Conservation (phyloP, 2,888 invertebrate species). For the Helobdella robusta region DNA sequence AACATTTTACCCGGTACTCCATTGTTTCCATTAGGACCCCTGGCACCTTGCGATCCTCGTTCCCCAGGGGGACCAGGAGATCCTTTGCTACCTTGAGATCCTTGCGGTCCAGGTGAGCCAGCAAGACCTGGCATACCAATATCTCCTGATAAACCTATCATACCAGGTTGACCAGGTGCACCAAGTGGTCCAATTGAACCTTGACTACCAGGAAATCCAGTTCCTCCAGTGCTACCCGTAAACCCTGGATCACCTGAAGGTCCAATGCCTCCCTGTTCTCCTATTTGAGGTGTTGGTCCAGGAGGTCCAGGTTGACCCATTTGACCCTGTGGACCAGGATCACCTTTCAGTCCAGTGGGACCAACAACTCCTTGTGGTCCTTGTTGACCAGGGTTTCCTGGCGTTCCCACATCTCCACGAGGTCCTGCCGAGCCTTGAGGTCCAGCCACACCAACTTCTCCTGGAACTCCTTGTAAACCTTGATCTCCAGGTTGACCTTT, state of each 20-base stretch:
- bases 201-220: constrained; percentile 20
- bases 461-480: constrained; percentile 12
- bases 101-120: constrained; percentile 28
- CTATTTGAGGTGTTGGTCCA: constrained; percentile 17
- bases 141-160: constrained; percentile 26
- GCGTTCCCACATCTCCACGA: constrained; percentile 9
- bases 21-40: constrained; percentile 28
- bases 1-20: no score
- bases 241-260: constrained; percentile 29
- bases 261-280: constrained; percentile 26
- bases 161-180: constrained; percentile 24
- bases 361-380: constrained; percentile 26
- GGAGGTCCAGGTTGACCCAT: neutral
- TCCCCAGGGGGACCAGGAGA: constrained; percentile 15
- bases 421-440: constrained; percentile 27
- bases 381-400: constrained; percentile 4
- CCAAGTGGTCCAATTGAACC: constrained; percentile 22
- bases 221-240: constrained; percentile 26
- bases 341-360: constrained; percentile 8
- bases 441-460: neutral
- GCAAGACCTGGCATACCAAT: constrained; percentile 33
- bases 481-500: constrained; percentile 29
- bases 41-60: constrained; percentile 25
- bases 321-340: constrained; percentile 5
- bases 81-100: constrained; percentile 28